Evolutionary conservation across 2,888 invertebrate genomes (phyloP).

Genomic region (Caenorhabditis sp.): DNA sequence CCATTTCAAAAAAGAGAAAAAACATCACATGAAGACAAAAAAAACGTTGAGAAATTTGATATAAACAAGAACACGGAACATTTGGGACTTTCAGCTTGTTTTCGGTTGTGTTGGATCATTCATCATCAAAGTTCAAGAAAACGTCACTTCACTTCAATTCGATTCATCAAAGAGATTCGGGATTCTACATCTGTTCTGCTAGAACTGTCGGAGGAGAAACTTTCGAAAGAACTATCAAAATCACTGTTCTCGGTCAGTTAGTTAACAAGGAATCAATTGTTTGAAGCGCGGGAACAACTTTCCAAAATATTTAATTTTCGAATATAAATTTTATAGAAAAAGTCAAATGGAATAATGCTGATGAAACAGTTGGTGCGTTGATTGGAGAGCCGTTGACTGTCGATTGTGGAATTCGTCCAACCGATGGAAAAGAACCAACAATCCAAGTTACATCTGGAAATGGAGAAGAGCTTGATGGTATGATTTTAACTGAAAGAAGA

Average conservation of each 20-base stretch:
- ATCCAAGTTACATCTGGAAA: constrained; percentile 57
- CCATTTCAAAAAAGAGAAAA: constrained; percentile 4
- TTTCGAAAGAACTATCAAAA: constrained; percentile 39
- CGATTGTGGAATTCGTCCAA: constrained; percentile 56
- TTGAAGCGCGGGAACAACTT: too few relatives aligned
- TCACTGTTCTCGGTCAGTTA: constrained; percentile 50
- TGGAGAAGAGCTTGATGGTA: constrained; percentile 58
- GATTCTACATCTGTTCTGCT: constrained; percentile 48
- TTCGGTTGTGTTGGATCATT: constrained; percentile 46
- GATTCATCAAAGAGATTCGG: constrained; percentile 49
- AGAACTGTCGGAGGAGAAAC: constrained; percentile 47
- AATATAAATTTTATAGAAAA: too few relatives aligned
- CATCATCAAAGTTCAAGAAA: constrained; percentile 46
- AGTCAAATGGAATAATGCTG: constrained; percentile 57
- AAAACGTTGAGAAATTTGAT: constrained; percentile 16
- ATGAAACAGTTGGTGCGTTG: constrained; percentile 52
- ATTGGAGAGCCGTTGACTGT: constrained; percentile 62
- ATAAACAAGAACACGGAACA: constrained; percentile 2
- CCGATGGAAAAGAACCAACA: constrained; percentile 39
- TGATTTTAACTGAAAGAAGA: neutral
- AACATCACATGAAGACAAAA: neutral
- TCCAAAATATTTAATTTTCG: constrained; percentile 6
- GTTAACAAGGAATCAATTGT: too few relatives aligned
- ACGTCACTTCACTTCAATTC: constrained; percentile 54
- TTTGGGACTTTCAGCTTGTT: constrained; percentile 46